Conservation (phyloP, 2,113 vertebrate genomes). For the Macquaria ambigua region DNA sequence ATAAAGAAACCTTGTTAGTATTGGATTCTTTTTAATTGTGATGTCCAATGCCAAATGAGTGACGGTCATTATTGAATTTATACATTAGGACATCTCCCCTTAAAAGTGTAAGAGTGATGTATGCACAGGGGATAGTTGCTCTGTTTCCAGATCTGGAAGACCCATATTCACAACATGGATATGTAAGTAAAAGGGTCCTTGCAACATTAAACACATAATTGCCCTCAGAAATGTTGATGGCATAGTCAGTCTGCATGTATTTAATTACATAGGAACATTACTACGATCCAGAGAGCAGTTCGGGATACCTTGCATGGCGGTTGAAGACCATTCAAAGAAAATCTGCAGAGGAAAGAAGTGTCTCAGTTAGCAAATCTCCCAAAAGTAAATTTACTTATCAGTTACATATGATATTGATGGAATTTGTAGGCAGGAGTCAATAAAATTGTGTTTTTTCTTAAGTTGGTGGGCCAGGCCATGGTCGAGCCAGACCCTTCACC, state of each 20-base stretch:
- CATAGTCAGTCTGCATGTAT: constrained; percentile 9
- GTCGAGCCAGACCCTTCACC: background rate
- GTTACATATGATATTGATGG: constrained; percentile 22
- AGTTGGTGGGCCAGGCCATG: constrained; percentile 23
- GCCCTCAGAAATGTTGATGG: background rate
- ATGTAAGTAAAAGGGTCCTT: constrained; percentile 3
- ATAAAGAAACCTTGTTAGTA: constrained; percentile 13
- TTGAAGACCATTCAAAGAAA: constrained; percentile 35
- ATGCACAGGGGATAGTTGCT: constrained; percentile 23
- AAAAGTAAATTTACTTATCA: constrained; percentile 30
- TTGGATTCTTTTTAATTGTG: background rate
- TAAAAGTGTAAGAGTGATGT: constrained; percentile 10
- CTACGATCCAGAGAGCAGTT: constrained; percentile 17
- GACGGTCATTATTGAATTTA: background rate
- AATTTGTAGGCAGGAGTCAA: background rate
- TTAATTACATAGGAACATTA: constrained; percentile 27
- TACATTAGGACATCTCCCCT: constrained; percentile 7
- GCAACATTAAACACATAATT: constrained; percentile 8
- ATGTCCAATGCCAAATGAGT: background rate
- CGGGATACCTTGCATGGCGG: constrained; percentile 14
- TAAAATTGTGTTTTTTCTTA: constrained; percentile 2
- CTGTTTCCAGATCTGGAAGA: constrained; percentile 37
- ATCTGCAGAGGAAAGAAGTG: constrained; percentile 24
- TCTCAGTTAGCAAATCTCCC: background rate
- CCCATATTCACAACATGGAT: constrained; percentile 19